Percentiles rank a stretch among this genome's conserved stretches.
These are phyloP conservation scores for Sphaeridia pumilis DNA, from an alignment of 2,888 invertebrate species.

Conservation along the genomic window DNA sequence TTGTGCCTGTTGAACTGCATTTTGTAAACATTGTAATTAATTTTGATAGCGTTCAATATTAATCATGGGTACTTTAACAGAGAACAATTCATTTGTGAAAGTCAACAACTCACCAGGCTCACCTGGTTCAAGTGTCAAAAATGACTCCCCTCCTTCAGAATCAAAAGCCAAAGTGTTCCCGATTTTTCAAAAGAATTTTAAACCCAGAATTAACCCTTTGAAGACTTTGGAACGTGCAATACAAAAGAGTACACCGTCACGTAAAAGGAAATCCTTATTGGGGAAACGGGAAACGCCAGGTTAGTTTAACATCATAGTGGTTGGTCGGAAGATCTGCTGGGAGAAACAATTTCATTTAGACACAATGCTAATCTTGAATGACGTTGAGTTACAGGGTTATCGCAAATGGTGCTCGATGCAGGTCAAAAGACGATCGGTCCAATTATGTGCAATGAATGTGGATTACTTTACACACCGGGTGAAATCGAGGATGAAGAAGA, in stretches of 20 bases:
- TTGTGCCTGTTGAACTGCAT: too few relatives aligned
- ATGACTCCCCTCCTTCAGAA: background rate
- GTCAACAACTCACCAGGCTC: background rate
- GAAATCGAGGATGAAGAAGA: conserved; percentile 30
- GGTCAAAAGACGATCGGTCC: conserved; percentile 33
- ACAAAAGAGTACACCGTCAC: conserved; percentile 16
- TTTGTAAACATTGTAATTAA: too few relatives aligned
- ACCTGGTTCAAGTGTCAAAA: background rate
- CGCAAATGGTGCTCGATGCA: conserved; percentile 31
- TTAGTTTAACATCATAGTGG: background rate
- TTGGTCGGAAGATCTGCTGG: background rate
- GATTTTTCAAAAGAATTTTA: conserved; percentile 27
- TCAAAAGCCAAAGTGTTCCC: conserved; percentile 25
- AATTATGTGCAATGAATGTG: conserved; percentile 27
- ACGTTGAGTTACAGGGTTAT: conserved; percentile 19
- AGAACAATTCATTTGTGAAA: background rate
- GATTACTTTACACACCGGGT: conserved; percentile 32
- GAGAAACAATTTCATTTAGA: background rate
- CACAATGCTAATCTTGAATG: background rate
- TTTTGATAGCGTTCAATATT: too few relatives aligned
- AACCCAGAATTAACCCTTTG: conserved; percentile 22
- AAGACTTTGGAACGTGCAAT: conserved; percentile 20
- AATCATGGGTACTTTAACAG: background rate
- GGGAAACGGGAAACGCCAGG: conserved; percentile 27
- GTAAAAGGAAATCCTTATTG: conserved; percentile 18